Base-by-base conservation (phyloP, 2,113 vertebrate genomes). In the Myrmophylax atrothorax region DNA sequence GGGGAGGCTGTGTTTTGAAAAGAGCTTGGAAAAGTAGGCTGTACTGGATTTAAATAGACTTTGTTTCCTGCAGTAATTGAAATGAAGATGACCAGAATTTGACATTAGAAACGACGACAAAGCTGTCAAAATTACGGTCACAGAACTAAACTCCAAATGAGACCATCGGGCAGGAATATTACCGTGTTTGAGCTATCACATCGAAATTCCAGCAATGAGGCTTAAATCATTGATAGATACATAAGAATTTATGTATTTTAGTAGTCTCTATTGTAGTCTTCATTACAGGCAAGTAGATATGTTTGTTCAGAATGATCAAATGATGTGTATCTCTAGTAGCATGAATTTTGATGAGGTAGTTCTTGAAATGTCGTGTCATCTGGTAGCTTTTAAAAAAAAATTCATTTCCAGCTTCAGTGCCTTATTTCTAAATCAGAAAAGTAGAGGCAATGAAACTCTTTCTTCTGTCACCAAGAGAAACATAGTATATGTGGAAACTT, bases 31-130 rank as follows among this genome's bases (percentile, higher is more conserved):
- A 1, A 80, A 59, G 19, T 7, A 20, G 5, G 13, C 56, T 50
- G 1, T 12, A 4, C 2, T 52, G 10, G 9, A 15, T 47, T 87
- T 56, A 58, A 69, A 11, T 4, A 49, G 18, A 18, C 6, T 11
- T 12, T 13, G 4, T 23, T 15, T 13, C 2, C 13, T 16, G 4
- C 24, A 5, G 1, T 38, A 55, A 12, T 0, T 3, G 44, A 37
- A 50, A 18, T 10, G 7, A 47, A 63, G 33, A 9, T 4, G 4
- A 66, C 33, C 8, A 13, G 25, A 77, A 42, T 24, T 18, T 58
- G 24, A 6, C 4, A 26, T 0, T 37, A 55, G 42, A 62, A 69
- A 37, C 24, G 3, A 8, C 4, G 49, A 9, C 40, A 17, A 18
- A 37, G 5, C 24, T 68, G 2, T 59, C 12, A 37, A 31, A 60